Percentiles rank a stretch among this genome's conserved stretches.
Evolutionary conservation across 2,797 vertebrate species (phyloP).

Genomic region (Acomys russatus): DNA sequence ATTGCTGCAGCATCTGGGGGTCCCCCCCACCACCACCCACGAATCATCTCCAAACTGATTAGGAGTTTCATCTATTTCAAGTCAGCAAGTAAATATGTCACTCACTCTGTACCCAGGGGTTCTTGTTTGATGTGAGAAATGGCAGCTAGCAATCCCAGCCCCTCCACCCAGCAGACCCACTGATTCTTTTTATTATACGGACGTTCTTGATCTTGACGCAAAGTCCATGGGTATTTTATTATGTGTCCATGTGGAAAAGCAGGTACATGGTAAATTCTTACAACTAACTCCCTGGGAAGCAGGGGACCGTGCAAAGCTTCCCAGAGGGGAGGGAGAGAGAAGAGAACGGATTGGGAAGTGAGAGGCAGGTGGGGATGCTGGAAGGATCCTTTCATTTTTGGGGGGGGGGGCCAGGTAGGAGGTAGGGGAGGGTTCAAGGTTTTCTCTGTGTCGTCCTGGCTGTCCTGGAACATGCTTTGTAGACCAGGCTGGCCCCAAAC

Average conservation of each 20-base stretch:
- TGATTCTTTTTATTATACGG: neutral
- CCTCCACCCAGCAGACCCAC: neutral
- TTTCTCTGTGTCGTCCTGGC: neutral
- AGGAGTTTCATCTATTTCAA: neutral
- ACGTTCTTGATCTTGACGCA: neutral
- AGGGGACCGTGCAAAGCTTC: neutral
- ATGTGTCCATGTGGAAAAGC: neutral
- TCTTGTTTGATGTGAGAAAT: slow-evolving; percentile 3
- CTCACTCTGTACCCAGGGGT: neutral
- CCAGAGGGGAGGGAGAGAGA: neutral
- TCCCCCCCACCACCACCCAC: too few relatives aligned
- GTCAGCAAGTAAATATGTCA: neutral
- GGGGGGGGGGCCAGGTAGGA: neutral
- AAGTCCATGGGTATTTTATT: neutral
- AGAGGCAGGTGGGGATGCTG: neutral
- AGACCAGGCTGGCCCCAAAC: neutral
- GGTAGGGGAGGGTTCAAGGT: neutral
- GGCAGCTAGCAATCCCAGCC: neutral
- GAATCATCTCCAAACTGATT: neutral
- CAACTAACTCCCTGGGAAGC: neutral
- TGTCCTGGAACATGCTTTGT: neutral
- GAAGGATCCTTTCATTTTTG: neutral
- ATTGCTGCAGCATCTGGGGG: neutral
- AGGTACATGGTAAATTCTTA: neutral
- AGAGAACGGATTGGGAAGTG: neutral